A percentile compares a stretch with the other conserved stretches of the same genome.
phyloP scores from a whole-genome alignment of 2,797 vertebrate species.

The Cuculus canorus region DNA sequence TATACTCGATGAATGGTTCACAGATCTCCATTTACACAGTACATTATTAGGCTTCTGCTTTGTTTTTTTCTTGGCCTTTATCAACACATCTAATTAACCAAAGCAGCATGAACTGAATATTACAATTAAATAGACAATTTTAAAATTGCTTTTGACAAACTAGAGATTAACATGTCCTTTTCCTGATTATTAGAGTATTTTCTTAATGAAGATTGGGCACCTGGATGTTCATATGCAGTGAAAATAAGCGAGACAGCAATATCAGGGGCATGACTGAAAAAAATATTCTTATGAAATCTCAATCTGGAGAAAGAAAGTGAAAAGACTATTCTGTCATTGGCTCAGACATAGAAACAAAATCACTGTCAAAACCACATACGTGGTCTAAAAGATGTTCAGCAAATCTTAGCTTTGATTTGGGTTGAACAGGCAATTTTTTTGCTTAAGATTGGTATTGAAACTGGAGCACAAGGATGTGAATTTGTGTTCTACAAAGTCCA shows the following conservation, averaged over 20 bases:
- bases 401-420: background rate
- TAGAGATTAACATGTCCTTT: conserved; percentile 45
- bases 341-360: conserved; percentile 30
- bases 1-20: background rate
- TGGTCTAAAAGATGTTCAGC: background rate
- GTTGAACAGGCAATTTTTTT: background rate
- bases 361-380: background rate
- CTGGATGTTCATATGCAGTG: background rate
- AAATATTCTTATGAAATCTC: background rate
- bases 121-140: conserved; percentile 13
- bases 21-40: background rate
- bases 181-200: conserved; percentile 29
- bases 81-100: conserved; percentile 35
- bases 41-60: background rate
- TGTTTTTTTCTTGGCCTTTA: background rate
- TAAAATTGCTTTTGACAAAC: conserved; percentile 49
- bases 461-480: background rate
- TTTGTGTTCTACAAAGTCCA: background rate
- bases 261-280: background rate
- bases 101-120: background rate
- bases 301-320: background rate
- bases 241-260: background rate
- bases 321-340: background rate
- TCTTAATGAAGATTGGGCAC: conserved; percentile 40
- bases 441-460: background rate